Evolutionary conservation across 2,113 vertebrate species (phyloP).

Genomic region (Seriola dumerili): DNA sequence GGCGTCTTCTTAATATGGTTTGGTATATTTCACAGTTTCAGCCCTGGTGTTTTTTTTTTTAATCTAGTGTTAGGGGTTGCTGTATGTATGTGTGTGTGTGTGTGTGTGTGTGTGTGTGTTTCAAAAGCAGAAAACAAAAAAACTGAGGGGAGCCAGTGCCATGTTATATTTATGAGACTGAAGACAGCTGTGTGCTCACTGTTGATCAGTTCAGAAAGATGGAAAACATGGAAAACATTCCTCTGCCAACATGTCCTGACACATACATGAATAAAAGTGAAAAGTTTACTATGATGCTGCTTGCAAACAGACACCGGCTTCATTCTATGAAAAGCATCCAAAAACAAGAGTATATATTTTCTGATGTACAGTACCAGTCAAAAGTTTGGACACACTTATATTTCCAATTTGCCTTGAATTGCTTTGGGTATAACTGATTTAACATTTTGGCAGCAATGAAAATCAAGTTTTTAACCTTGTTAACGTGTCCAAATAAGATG

Average conservation of each 20-base stretch:
- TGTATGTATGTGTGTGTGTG: background rate
- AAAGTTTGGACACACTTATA: too few species aligned
- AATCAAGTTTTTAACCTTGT: too few species aligned
- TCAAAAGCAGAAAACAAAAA: background rate
- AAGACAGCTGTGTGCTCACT: background rate
- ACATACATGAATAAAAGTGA: background rate
- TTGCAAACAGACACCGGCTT: background rate
- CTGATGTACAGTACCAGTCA: background rate
- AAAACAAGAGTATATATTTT: background rate
- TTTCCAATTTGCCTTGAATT: too few species aligned
- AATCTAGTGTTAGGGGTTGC: background rate
- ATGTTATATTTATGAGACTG: background rate
- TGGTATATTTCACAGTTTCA: background rate
- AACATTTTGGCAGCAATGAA: too few species aligned
- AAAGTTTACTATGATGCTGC: background rate
- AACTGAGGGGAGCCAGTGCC: background rate
- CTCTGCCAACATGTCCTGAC: slow-evolving; percentile 7
- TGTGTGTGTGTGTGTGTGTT: background rate
- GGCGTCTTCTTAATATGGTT: background rate
- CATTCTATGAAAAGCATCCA: too few species aligned
- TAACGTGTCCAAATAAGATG: too few species aligned
- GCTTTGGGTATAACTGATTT: too few species aligned
- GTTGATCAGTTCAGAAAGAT: background rate
- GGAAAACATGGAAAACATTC: background rate
- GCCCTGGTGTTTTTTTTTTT: background rate